Evolutionary conservation across 2,797 vertebrate genomes (phyloP).

Genomic region (Scomberomorus guttatus): DNA sequence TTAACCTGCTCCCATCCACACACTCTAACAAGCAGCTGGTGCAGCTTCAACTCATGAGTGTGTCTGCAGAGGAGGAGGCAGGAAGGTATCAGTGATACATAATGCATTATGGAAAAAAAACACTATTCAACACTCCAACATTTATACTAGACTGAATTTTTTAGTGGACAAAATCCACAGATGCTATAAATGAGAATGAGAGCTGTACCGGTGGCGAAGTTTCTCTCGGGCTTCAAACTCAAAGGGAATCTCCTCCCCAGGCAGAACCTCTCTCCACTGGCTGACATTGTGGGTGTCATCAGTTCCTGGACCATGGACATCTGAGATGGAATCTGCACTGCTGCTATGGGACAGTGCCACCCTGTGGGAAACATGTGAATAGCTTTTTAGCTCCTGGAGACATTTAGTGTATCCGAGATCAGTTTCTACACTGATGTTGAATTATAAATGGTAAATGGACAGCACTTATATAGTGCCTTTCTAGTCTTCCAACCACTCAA

Average conservation of each 20-base stretch:
- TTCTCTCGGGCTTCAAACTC: constrained; percentile 98
- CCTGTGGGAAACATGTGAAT: constrained; percentile 74
- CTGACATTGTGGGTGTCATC: constrained; percentile 94
- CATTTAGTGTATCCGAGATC: neutral
- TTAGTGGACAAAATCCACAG: neutral
- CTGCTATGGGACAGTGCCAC: constrained; percentile 97
- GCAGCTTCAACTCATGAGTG: constrained; percentile 97
- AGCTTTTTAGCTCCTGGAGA: neutral
- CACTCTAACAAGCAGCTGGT: constrained; percentile 96
- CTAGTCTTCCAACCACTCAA: no score
- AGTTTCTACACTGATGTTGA: neutral
- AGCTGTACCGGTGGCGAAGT: constrained; percentile 84
- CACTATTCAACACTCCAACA: neutral
- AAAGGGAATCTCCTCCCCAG: constrained; percentile 95
- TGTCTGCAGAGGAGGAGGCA: constrained; percentile 83
- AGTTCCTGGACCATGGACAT: constrained; percentile 86
- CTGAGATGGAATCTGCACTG: constrained; percentile 92
- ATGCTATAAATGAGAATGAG: neutral
- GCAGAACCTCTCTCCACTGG: constrained; percentile 95
- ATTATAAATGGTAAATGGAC: no score
- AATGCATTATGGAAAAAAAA: no score
- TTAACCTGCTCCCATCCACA: constrained; percentile 98
- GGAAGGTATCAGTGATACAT: neutral
- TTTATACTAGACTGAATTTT: neutral
- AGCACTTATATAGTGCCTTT: no score